These are phyloP conservation scores for Pelodytes ibericus DNA, from an alignment of 2,797 vertebrate genomes.

Conservation along the genomic window DNA sequence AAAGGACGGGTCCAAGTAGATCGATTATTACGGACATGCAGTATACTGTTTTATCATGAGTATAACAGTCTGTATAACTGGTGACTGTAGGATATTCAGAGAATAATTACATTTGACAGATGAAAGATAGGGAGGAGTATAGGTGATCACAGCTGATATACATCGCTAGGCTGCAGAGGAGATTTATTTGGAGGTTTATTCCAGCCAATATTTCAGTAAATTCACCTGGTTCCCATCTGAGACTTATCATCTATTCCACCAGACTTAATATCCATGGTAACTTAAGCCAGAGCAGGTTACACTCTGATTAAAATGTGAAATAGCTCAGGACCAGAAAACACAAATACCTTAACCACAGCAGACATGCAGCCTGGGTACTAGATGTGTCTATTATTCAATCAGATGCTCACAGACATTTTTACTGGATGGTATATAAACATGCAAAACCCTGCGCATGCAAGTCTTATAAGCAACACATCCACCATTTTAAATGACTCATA, in stretches of 20 bases:
- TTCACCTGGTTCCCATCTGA: slow-evolving; percentile 38
- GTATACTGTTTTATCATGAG: too few species aligned
- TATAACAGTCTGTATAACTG: not conserved
- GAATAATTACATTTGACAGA: not conserved
- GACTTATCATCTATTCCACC: slow-evolving; percentile 37
- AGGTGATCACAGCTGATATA: not conserved
- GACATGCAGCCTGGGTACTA: not conserved
- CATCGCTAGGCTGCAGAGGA: too few species aligned
- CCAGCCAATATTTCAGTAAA: slow-evolving; percentile 18
- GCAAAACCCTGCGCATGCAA: too few species aligned
- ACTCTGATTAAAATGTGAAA: slow-evolving; percentile 48
- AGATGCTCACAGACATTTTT: too few species aligned
- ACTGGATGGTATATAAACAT: too few species aligned
- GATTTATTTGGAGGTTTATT: not conserved
- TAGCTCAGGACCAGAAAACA: not conserved
- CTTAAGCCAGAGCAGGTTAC: slow-evolving; percentile 37
- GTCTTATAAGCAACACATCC: too few species aligned
- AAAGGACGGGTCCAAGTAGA: not conserved
- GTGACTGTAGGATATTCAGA: not conserved
- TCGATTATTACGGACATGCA: not conserved
- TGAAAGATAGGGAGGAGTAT: not conserved
- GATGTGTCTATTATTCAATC: too few species aligned
- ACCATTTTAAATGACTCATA: too few species aligned
- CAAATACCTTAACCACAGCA: not conserved
- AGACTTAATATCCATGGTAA: slow-evolving; percentile 52